Evolutionary conservation across 2,888 invertebrate species (phyloP), one percentile per base, ranked within the genome.

Genomic region (Troilus luridus): DNA sequence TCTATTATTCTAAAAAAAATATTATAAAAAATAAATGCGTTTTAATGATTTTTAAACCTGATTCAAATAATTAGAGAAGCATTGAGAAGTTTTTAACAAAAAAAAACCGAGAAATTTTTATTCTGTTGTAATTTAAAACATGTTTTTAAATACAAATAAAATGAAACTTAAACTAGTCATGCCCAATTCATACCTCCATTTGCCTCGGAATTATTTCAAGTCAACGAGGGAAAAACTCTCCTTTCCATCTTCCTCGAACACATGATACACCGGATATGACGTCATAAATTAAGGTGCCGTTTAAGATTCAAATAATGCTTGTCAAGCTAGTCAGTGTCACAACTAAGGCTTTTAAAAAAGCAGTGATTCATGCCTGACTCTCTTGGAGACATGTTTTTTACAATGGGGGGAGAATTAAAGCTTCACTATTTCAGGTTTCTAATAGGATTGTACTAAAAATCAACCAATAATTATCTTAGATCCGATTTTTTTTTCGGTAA

Each of bases 291-390:
- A 77, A 8, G 19, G 27, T 77, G 72, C 72, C 72, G 72, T 77
- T 72, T 77, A 77, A 8, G 41, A 77, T 77, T 77, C 72, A 27
- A 77, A 77, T 77, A 77, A 77, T 77, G 72, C 72, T 27, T 77
- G 72, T 77, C 72, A 77, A 77, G 72, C 72, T 77, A 77, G 27
- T 77, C 72, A 27, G 72, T 77, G 41, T 77, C 27, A 77, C 72
- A 77, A 77, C 72, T 77, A 77, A 77, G 41, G 72, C 27, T 77
- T 41, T 7, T 8, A 77, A 77, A 77, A 77, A 77, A 77, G 72
- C 72, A 41, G 72, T 77, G 72, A 77, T 77, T 77, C 72, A 77
- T 77, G 27, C 72, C 72, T 27, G 27, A 17, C 41, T 77, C 72
- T 41, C 72, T 41, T 41, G 72, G 72, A 77, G 41, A 77, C 72